Conservation (phyloP, 2,113 vertebrate species). For the Thalassarche chlororhynchos region DNA sequence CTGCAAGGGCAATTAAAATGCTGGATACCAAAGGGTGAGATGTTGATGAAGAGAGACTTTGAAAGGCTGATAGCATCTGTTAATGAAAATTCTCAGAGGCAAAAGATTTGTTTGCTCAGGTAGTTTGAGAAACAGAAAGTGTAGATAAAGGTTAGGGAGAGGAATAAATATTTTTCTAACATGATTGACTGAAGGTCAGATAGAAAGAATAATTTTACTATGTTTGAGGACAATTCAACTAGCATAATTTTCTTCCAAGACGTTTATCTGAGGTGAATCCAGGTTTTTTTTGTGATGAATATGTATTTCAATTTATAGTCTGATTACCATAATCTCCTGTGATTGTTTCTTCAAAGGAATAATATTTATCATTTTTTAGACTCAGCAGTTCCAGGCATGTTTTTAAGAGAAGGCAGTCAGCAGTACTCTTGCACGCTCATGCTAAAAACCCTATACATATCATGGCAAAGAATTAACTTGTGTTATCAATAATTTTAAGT, state of each 20-base stretch:
- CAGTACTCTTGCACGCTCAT: not conserved
- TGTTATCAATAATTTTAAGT: not conserved
- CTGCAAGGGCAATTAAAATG: slow-evolving; percentile 62
- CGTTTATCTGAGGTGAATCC: not conserved
- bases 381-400: slow-evolving; percentile 13
- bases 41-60: slow-evolving; percentile 47
- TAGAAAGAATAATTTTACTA: slow-evolving; percentile 24
- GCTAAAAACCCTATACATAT: not conserved
- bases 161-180: slow-evolving; percentile 51
- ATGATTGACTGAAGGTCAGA: slow-evolving; percentile 58
- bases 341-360: slow-evolving; percentile 61
- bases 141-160: slow-evolving; percentile 35
- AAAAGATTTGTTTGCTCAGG: slow-evolving; percentile 45
- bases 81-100: slow-evolving; percentile 59
- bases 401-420: not conserved
- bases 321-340: slow-evolving; percentile 67
- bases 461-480: not conserved
- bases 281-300: not conserved
- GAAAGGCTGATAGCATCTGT: slow-evolving; percentile 51
- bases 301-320: slow-evolving; percentile 50
- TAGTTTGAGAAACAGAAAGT: slow-evolving; percentile 36
- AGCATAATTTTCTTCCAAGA: slow-evolving; percentile 7
- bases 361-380: slow-evolving; percentile 60
- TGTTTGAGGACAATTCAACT: slow-evolving; percentile 28
- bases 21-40: slow-evolving; percentile 25